Evolutionary conservation across 2,113 vertebrate genomes (phyloP).

Genomic region (Panurus biarmicus): DNA sequence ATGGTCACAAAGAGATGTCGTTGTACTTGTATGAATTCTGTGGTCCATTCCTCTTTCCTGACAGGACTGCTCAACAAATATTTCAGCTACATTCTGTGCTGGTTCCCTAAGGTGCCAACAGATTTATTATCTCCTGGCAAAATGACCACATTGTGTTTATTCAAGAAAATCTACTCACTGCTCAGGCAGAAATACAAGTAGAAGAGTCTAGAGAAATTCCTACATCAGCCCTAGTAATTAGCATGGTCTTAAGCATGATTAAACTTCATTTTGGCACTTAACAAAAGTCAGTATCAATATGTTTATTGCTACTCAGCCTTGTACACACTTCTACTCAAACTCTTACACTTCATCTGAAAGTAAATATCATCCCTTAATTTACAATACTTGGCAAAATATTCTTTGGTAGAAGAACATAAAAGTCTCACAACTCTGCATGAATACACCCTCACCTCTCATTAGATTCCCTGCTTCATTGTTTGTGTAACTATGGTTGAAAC

Average conservation of each 20-base stretch:
- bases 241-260: not conserved
- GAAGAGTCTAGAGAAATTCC: not conserved
- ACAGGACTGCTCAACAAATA: not conserved
- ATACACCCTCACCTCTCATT: slow-evolving; percentile 6
- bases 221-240: not conserved
- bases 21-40: not conserved
- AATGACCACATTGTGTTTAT: not conserved
- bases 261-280: not conserved
- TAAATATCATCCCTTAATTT: not conserved
- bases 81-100: not conserved
- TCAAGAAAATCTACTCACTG: not conserved
- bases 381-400: not conserved
- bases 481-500: slow-evolving; percentile 49
- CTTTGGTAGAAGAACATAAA: not conserved
- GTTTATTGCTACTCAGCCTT: not conserved
- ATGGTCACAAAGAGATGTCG: not conserved
- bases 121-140: not conserved
- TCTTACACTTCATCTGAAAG: not conserved
- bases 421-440: not conserved
- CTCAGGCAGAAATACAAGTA: not conserved
- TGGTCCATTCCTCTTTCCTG: not conserved
- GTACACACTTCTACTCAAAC: not conserved
- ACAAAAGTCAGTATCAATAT: not conserved
- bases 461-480: slow-evolving; percentile 53
- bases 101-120: not conserved